phyloP scores from a whole-genome alignment of 2,797 vertebrate species.

The Lutjanus argentimaculatus region DNA sequence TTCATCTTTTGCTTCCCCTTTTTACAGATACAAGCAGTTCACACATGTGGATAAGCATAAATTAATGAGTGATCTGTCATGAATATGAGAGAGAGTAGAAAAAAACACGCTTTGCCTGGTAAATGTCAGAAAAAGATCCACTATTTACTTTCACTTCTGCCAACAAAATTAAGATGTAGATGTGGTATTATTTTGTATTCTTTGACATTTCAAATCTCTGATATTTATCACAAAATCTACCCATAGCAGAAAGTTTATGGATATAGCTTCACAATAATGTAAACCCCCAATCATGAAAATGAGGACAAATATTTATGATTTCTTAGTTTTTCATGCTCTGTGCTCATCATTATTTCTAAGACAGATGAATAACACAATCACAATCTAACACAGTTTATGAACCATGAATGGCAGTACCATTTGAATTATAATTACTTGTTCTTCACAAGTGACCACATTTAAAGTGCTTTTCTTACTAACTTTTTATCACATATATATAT shows the following conservation, averaged over 20 bases:
- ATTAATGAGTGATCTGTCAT: slow-evolving; percentile 58
- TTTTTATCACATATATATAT: no score
- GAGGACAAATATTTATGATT: slow-evolving; percentile 46
- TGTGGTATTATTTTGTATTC: slow-evolving; percentile 13
- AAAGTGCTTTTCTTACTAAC: neutral
- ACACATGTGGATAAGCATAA: slow-evolving; percentile 30
- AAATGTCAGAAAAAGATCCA: slow-evolving; percentile 48
- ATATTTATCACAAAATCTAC: slow-evolving; percentile 25
- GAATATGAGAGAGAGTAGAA: slow-evolving; percentile 30
- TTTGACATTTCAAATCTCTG: slow-evolving; percentile 47
- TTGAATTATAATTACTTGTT: slow-evolving; percentile 56
- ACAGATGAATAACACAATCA: slow-evolving; percentile 27
- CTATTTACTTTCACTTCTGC: slow-evolving; percentile 34
- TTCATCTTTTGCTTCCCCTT: slow-evolving; percentile 24
- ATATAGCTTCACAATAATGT: slow-evolving; percentile 26
- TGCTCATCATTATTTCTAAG: slow-evolving; percentile 45
- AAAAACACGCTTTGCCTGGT: slow-evolving; percentile 13
- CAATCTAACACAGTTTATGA: slow-evolving; percentile 57
- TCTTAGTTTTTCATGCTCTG: slow-evolving; percentile 25
- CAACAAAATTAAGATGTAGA: slow-evolving; percentile 13
- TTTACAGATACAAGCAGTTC: slow-evolving; percentile 27
- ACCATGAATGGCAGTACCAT: slow-evolving; percentile 48
- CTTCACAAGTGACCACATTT: slow-evolving; percentile 43
- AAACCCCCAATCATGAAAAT: slow-evolving; percentile 20
- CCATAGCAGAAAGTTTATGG: slow-evolving; percentile 6